phyloP scores from a whole-genome alignment of 2,888 invertebrate species.

The Pachycephus smyrnensis region DNA sequence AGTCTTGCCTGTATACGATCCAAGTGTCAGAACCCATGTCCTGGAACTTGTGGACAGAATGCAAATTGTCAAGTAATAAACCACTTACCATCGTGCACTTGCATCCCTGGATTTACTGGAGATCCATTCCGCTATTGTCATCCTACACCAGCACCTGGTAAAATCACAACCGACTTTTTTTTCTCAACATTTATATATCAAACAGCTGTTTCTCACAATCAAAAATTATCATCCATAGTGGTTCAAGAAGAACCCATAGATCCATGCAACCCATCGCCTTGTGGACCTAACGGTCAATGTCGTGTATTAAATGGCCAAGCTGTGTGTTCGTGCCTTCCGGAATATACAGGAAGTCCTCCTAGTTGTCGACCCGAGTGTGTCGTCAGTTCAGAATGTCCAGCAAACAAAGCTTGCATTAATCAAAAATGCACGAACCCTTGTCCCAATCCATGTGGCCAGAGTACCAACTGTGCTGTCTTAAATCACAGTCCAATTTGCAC shows the following conservation, averaged over 20 bases:
- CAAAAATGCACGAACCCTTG: slow-evolving; percentile 67
- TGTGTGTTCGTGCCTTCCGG: slow-evolving; percentile 82
- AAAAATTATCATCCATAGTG: slow-evolving; percentile 1
- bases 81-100: slow-evolving; percentile 75
- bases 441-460: slow-evolving; percentile 65
- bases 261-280: slow-evolving; percentile 63
- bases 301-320: slow-evolving; percentile 73
- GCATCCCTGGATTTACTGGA: slow-evolving; percentile 73
- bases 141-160: slow-evolving; percentile 34
- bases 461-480: slow-evolving; percentile 66
- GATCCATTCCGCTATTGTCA: slow-evolving; percentile 73
- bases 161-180: neutral
- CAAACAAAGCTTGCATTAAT: slow-evolving; percentile 71
- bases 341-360: slow-evolving; percentile 82
- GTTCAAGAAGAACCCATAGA: slow-evolving; percentile 61
- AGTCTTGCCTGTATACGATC: slow-evolving; percentile 73
- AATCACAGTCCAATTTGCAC: slow-evolving; percentile 68
- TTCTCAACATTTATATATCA: slow-evolving; percentile 9
- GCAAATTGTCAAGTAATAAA: slow-evolving; percentile 76
- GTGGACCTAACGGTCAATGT: slow-evolving; percentile 67
- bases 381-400: slow-evolving; percentile 66
- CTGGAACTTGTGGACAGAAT: slow-evolving; percentile 80
- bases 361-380: slow-evolving; percentile 68
- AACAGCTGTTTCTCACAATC: slow-evolving; percentile 34
- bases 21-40: slow-evolving; percentile 78